These are phyloP conservation scores for Lemur catta DNA, from an alignment of 2,797 vertebrate species.

Conservation along the genomic window DNA sequence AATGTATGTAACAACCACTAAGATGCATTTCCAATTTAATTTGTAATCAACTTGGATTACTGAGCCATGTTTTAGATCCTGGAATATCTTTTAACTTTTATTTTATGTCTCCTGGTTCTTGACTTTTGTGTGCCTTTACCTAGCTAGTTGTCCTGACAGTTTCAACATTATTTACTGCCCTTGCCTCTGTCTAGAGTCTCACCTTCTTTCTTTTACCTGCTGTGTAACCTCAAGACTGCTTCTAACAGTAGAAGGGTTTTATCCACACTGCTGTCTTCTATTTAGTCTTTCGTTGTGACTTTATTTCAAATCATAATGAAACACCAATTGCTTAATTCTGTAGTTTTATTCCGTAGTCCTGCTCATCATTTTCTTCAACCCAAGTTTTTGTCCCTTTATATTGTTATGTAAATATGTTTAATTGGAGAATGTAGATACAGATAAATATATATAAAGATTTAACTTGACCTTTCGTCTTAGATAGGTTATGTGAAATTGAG, in stretches of 20 bases:
- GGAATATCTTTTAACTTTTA: neutral
- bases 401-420: neutral
- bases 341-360: neutral
- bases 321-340: neutral
- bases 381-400: neutral
- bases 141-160: neutral
- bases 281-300: neutral
- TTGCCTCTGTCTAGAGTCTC: neutral
- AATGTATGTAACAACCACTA: neutral
- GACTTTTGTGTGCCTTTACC: neutral
- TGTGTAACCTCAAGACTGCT: neutral
- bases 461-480: neutral
- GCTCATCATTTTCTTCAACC: constrained; percentile 3
- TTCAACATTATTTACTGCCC: neutral
- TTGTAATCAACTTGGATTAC: neutral
- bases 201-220: neutral
- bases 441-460: neutral
- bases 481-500: neutral
- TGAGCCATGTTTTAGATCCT: neutral
- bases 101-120: neutral
- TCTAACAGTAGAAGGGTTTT: neutral
- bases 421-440: neutral
- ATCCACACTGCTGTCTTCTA: neutral
- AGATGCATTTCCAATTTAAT: neutral
- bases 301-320: neutral